Evolutionary conservation across 2,113 vertebrate genomes (phyloP).

Genomic region (Mormyrus iriodes): DNA sequence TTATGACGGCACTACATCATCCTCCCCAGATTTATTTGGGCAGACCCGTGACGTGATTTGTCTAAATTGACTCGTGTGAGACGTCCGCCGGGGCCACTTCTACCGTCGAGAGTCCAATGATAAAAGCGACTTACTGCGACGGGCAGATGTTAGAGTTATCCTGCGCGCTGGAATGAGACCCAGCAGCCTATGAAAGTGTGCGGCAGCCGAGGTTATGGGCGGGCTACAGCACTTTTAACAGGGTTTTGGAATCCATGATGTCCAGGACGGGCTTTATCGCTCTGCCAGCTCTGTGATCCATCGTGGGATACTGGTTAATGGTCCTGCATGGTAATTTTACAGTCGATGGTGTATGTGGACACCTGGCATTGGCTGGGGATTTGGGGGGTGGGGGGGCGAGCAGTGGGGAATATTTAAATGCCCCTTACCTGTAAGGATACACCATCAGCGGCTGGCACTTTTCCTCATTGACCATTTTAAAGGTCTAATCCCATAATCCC

Average conservation of each 20-base stretch:
- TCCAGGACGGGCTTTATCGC: background rate
- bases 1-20: slow-evolving; percentile 42
- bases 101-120: slow-evolving; percentile 37
- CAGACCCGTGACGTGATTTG: slow-evolving; percentile 42
- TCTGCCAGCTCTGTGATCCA: background rate
- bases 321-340: slow-evolving; percentile 65
- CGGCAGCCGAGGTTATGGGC: slow-evolving; percentile 40
- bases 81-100: slow-evolving; percentile 50
- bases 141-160: slow-evolving; percentile 59
- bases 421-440: background rate
- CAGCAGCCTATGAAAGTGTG: slow-evolving; percentile 42
- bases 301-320: slow-evolving; percentile 40
- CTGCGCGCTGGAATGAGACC: slow-evolving; percentile 36
- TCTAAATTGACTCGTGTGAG: slow-evolving; percentile 50
- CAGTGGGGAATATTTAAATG: slow-evolving; percentile 30
- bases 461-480: background rate
- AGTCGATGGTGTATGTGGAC: slow-evolving; percentile 60
- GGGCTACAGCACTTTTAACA: slow-evolving; percentile 21
- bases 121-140: slow-evolving; percentile 47
- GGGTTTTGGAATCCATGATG: background rate
- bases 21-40: slow-evolving; percentile 45
- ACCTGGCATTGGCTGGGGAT: slow-evolving; percentile 46
- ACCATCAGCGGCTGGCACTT: background rate
- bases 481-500: background rate
- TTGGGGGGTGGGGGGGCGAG: slow-evolving; percentile 9